Evolutionary conservation across 2,113 vertebrate species (phyloP).

Genomic region (Crotalus tigris): DNA sequence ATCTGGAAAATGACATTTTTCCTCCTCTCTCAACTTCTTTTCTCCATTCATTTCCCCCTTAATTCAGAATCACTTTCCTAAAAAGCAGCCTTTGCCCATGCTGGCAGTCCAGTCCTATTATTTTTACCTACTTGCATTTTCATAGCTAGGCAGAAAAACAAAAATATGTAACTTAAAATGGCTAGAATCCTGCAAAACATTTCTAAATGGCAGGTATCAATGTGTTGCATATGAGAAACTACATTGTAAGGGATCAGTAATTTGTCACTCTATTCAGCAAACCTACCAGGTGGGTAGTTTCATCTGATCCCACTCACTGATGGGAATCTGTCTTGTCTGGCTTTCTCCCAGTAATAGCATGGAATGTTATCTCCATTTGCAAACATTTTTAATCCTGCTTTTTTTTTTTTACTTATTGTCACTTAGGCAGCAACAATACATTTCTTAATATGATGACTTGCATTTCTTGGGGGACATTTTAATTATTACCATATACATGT

Average conservation of each 20-base stretch:
- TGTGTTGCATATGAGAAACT: not conserved
- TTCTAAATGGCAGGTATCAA: not conserved
- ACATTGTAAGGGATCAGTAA: not conserved
- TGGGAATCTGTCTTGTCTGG: not conserved
- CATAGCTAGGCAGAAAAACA: not conserved
- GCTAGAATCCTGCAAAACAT: not conserved
- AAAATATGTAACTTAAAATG: not conserved
- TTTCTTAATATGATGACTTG: constrained; percentile 35
- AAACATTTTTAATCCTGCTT: constrained; percentile 36
- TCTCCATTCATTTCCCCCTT: not conserved
- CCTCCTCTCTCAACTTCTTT: not conserved
- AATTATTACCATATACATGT: constrained; percentile 22
- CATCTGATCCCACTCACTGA: not conserved
- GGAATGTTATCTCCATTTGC: not conserved
- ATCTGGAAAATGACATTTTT: not conserved
- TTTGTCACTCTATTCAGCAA: constrained; percentile 8
- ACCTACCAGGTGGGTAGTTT: not conserved
- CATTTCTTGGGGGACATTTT: constrained; percentile 1
- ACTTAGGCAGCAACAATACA: constrained; percentile 31
- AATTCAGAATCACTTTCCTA: not conserved
- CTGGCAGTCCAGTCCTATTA: not conserved
- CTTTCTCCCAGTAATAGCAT: accelerated
- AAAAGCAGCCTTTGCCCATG: not conserved
- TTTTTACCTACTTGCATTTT: not conserved
- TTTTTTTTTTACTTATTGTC: constrained; percentile 19